Percentiles rank a stretch among this genome's conserved stretches.
Evolutionary conservation across 1,140 invertebrate genomes (phyloP).

Genomic region (Drosophila simulans): DNA sequence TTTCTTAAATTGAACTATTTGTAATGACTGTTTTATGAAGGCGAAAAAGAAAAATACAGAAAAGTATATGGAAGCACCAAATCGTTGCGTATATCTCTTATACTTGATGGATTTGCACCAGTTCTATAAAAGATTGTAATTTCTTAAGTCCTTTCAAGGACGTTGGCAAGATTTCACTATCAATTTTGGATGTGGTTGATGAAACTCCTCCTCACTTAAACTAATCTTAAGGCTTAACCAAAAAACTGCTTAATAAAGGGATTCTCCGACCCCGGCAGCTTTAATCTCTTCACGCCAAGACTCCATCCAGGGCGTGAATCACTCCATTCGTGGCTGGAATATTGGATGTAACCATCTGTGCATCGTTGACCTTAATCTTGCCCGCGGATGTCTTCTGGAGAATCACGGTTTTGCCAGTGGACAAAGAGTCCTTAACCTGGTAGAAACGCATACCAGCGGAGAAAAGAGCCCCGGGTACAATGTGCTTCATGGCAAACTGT

Average conservation of each 20-base stretch:
- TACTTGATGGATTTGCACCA: conserved; percentile 49
- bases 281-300: conserved; percentile 85
- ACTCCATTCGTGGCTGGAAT: conserved; percentile 95
- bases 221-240: conserved; percentile 44
- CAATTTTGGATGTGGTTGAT: conserved; percentile 61
- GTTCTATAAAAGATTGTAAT: conserved; percentile 54
- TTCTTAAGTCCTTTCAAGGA: conserved; percentile 36
- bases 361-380: conserved; percentile 92
- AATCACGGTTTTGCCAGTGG: conserved; percentile 87
- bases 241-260: conserved; percentile 44
- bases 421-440: conserved; percentile 91
- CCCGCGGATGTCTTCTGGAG: conserved; percentile 91
- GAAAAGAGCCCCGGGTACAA: conserved; percentile 91
- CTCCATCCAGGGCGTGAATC: conserved; percentile 92
- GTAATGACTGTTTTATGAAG: conserved; percentile 77
- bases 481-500: conserved; percentile 91
- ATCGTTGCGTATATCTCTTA: conserved; percentile 41
- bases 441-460: conserved; percentile 94
- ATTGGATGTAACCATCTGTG: conserved; percentile 91
- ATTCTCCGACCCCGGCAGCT: not conserved
- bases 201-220: conserved; percentile 46
- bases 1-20: conserved; percentile 80
- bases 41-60: conserved; percentile 67
- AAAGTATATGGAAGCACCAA: conserved; percentile 73
- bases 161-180: conserved; percentile 79